phyloP scores from a whole-genome alignment of 2,797 vertebrate species.

The Coendou prehensilis region DNA sequence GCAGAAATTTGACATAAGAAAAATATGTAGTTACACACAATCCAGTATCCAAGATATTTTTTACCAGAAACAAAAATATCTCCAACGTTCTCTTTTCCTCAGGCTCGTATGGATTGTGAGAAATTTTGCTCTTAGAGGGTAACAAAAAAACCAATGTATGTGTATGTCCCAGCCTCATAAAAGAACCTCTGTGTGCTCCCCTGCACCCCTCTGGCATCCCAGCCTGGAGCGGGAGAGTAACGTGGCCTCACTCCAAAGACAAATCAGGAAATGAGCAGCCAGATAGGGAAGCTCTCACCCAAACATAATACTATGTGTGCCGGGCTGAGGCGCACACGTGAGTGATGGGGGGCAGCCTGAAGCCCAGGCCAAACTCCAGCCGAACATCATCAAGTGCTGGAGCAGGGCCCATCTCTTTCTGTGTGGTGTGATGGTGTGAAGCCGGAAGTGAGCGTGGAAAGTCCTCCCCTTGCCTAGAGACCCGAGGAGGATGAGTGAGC shows the following conservation, averaged over 20 bases:
- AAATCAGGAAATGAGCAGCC: conserved; percentile 64
- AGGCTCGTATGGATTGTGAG: background rate
- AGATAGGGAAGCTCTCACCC: conserved; percentile 67
- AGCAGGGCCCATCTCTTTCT: background rate
- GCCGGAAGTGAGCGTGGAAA: background rate
- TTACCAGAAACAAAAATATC: background rate
- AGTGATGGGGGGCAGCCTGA: conserved; percentile 44
- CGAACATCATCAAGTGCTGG: background rate
- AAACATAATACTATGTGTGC: conserved; percentile 32
- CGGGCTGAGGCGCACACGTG: conserved; percentile 13
- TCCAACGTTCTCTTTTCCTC: conserved; percentile 48
- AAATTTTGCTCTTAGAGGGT: conserved; percentile 42
- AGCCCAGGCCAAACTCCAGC: background rate
- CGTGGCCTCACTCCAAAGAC: conserved; percentile 56
- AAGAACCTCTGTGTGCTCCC: background rate
- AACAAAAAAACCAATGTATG: background rate
- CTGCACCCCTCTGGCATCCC: background rate
- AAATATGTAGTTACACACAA: background rate
- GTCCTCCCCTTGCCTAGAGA: background rate
- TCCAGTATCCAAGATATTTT: conserved; percentile 50
- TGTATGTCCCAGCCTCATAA: background rate
- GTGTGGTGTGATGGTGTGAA: background rate
- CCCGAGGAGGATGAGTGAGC: background rate
- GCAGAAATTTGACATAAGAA: conserved; percentile 35
- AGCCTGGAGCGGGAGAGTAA: background rate